Evolutionary conservation across 53 echinoderm and acorn worm species (phyloP).

Genomic region (Hippasteria phrygiana): DNA sequence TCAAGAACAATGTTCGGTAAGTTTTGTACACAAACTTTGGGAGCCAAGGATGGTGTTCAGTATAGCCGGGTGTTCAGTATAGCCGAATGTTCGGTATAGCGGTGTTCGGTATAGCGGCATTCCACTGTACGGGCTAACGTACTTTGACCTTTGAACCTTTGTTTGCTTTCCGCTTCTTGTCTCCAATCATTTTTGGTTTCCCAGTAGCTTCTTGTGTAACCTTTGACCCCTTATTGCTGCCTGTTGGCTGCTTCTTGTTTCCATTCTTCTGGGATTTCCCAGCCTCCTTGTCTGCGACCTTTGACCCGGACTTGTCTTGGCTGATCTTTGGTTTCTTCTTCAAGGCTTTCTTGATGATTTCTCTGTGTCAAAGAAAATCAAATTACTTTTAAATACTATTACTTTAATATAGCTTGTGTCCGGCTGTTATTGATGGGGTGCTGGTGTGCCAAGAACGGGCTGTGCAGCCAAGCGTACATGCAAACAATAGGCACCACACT

Average conservation of each 20-base stretch:
- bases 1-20: too few relatives aligned
- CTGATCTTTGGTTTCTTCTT: neutral
- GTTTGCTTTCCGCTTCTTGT: conserved; percentile 27
- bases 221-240: conserved; percentile 5
- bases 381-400: neutral
- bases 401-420: too few relatives aligned
- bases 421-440: too few relatives aligned
- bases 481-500: too few relatives aligned
- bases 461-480: too few relatives aligned
- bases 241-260: neutral
- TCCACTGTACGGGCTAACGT: neutral
- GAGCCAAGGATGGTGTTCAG: too few relatives aligned
- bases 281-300: neutral
- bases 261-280: neutral
- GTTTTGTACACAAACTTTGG: too few relatives aligned
- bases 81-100: too few relatives aligned
- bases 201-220: neutral
- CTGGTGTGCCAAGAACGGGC: too few relatives aligned
- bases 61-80: too few relatives aligned
- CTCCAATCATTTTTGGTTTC: neutral
- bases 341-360: conserved; percentile 53
- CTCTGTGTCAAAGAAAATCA: neutral
- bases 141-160: neutral
- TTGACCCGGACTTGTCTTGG: conserved; percentile 5
- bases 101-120: neutral